phyloP scores from a whole-genome alignment of 2,113 vertebrate genomes.

The Pyrgilauda ruficollis region DNA sequence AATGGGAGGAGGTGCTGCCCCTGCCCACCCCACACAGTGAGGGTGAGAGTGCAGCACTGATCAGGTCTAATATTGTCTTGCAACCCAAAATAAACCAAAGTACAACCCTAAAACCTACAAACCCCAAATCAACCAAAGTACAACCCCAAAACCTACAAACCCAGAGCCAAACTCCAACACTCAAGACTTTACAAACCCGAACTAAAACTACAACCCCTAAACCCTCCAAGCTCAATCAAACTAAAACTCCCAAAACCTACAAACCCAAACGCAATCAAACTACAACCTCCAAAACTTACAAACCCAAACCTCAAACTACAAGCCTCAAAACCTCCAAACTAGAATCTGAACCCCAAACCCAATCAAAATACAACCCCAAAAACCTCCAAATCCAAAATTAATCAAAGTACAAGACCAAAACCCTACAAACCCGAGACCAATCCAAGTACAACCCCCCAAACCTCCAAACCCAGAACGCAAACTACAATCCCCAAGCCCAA shows the following conservation, averaged over 20 bases:
- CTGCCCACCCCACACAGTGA: neutral
- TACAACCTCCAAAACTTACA: neutral
- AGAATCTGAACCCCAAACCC: too few species aligned
- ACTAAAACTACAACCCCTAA: too few species aligned
- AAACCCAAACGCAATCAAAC: too few species aligned
- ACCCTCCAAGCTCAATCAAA: too few species aligned
- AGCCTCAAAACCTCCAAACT: too few species aligned
- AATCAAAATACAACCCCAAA: too few species aligned
- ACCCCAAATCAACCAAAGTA: neutral
- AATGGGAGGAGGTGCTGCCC: neutral
- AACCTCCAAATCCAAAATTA: neutral
- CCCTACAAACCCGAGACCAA: neutral
- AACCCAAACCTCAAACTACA: neutral
- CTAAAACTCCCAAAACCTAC: too few species aligned
- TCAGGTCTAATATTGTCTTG: neutral
- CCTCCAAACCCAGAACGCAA: neutral
- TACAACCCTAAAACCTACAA: neutral
- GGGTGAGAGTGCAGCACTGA: accelerated
- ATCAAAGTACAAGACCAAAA: neutral
- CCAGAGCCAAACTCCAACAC: too few species aligned
- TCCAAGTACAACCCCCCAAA: neutral
- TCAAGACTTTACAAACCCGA: too few species aligned
- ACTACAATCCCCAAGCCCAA: neutral
- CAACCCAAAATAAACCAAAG: neutral
- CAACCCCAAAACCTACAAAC: neutral